Evolutionary conservation across 2,797 vertebrate species (phyloP), one percentile per base, ranked within the genome.

Genomic region (Ctenochaetus hawaiiensis): DNA sequence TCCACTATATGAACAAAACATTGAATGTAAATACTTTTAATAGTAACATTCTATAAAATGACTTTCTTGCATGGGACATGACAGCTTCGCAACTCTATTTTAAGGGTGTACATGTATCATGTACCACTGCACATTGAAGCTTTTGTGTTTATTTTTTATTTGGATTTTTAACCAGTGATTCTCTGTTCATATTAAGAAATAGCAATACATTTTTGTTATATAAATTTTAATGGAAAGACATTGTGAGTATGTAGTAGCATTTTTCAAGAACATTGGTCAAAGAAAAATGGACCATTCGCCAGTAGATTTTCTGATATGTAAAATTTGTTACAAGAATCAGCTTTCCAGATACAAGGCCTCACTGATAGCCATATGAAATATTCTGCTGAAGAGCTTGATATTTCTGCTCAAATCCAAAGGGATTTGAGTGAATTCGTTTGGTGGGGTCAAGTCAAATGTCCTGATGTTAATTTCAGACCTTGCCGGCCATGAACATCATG

Each of bases 321-420:
- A 41, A 41, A 61, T 79, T 8, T 71, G 34, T 51, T 43, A 18
- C 48, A 63, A 59, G 48, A 82, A 68, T 84, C 54, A 61, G 62
- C 69, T 86, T 66, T 72, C 76, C 30, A 54, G 63, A 80, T 75
- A 49, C 77, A 83, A 72, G n/a, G 34, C 23, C 67, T 71, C 1
- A 5, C 18, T 72, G 56, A 74, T 62, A 51, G 65, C 52, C 22
- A 2, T 39, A 67, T 82, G 44, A 87, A 81, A 80, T 84, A 84
- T 88, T 90, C 81, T 82, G 59, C 71, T 61, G 54, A 73, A 61
- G 61, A 83, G 44, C 37, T 53, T 87, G 85, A 87, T 85, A 86
- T 88, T 90, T 88, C 72, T 57, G 58, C 22, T 45, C 41, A 80
- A 70, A 73, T 72, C 77, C 75, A 30, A 57, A 44, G 76, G 68